Conservation (phyloP, 2,113 vertebrate species). For the Burhinus bistriatus region DNA sequence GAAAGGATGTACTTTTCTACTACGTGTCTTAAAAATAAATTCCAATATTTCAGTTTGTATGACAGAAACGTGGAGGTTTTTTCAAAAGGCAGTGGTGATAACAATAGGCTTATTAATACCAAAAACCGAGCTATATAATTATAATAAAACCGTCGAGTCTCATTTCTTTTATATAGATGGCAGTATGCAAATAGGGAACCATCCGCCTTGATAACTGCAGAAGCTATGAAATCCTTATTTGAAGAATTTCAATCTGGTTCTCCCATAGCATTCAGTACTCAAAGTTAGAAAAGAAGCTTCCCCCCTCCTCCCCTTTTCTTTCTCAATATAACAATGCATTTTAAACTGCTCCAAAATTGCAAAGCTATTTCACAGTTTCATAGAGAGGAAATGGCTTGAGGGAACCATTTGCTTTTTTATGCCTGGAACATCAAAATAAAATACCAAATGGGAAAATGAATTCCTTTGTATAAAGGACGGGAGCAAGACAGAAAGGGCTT, state of each 20-base stretch:
- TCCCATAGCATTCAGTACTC: conserved; percentile 28
- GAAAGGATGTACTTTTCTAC: conserved; percentile 18
- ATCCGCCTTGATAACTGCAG: conserved; percentile 13
- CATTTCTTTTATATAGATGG: conserved; percentile 35
- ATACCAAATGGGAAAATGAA: conserved; percentile 70
- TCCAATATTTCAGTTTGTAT: conserved; percentile 18
- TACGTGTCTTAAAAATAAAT: conserved; percentile 34
- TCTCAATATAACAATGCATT: conserved; percentile 74
- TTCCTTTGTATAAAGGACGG: conserved; percentile 31
- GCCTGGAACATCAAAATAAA: conserved; percentile 76
- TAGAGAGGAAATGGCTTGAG: conserved; percentile 74
- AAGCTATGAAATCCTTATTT: conserved; percentile 34
- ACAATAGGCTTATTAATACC: conserved; percentile 68
- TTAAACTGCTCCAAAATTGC: conserved; percentile 76
- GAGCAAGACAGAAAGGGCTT: background rate
- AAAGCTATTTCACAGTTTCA: conserved; percentile 73
- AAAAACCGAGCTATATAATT: conserved; percentile 48
- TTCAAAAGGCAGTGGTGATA: conserved; percentile 9
- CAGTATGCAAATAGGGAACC: conserved; percentile 1
- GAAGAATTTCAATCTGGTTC: conserved; percentile 58
- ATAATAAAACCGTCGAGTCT: conserved; percentile 49
- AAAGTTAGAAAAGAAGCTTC: conserved; percentile 37
- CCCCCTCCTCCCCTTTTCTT: conserved; percentile 2
- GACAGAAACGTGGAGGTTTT: background rate
- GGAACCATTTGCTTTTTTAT: conserved; percentile 75